phyloP scores from a whole-genome alignment of 2,113 vertebrate genomes.

The Lonchura striata region DNA sequence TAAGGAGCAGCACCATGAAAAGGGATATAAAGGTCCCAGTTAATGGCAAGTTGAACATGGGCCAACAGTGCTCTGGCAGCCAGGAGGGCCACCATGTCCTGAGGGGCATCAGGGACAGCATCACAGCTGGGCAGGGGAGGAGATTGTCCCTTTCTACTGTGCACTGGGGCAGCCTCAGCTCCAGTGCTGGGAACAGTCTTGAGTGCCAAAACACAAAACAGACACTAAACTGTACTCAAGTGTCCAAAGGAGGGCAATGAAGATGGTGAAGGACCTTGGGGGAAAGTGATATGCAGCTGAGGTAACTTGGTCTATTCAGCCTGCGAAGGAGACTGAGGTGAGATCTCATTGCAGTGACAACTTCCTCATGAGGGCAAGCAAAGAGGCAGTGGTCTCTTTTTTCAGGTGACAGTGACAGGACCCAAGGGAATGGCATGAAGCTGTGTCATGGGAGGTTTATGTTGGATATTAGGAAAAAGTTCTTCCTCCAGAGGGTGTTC shows the following conservation, averaged over 20 bases:
- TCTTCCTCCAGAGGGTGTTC: background rate
- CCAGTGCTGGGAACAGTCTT: fast-evolving
- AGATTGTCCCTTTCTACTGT: background rate
- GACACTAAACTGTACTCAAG: fast-evolving
- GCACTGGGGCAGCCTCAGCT: fast-evolving
- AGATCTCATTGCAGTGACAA: background rate
- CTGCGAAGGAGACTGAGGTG: background rate
- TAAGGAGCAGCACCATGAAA: fast-evolving
- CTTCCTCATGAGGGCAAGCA: background rate
- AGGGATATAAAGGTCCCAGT: background rate
- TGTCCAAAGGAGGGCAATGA: background rate
- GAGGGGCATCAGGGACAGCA: fast-evolving
- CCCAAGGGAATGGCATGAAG: background rate
- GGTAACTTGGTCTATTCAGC: background rate
- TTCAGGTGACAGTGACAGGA: background rate
- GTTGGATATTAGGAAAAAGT: background rate
- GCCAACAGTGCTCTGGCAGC: background rate
- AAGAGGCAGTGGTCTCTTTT: background rate
- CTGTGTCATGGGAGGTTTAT: background rate
- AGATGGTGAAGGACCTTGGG: background rate
- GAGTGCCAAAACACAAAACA: background rate
- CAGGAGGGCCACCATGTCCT: fast-evolving
- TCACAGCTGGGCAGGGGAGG: fast-evolving
- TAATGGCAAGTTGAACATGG: fast-evolving
- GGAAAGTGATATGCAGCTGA: background rate